These are phyloP conservation scores for Chelonia mydas DNA, from an alignment of 2,797 vertebrate species.

Conservation along the genomic window DNA sequence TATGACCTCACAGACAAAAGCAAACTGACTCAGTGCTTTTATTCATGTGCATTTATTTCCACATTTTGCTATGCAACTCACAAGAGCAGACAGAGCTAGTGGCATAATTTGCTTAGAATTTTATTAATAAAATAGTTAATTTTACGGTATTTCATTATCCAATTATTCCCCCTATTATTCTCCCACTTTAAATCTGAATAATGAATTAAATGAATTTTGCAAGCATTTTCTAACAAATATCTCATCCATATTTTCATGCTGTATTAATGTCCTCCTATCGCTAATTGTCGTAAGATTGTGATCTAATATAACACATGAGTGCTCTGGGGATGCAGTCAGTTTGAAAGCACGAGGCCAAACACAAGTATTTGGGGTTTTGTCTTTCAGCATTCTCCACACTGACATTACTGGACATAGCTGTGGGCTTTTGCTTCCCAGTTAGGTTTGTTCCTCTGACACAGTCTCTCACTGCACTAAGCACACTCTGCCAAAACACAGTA, in stretches of 20 bases:
- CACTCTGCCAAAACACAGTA: neutral
- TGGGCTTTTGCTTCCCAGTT: neutral
- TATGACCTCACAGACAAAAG: neutral
- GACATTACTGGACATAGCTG: no score
- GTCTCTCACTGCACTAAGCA: neutral
- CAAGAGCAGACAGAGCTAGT: constrained; percentile 12
- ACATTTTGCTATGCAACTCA: neutral
- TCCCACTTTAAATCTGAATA: constrained; percentile 72
- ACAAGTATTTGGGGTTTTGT: no score
- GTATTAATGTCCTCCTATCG: constrained; percentile 67
- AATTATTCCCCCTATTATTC: constrained; percentile 75
- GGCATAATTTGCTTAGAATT: neutral
- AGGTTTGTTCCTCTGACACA: neutral
- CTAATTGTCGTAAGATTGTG: constrained; percentile 67
- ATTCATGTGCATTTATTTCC: neutral
- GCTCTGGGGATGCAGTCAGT: constrained; percentile 27
- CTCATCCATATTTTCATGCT: constrained; percentile 67
- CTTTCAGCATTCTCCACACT: no score
- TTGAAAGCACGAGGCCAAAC: neutral
- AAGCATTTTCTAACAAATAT: constrained; percentile 59
- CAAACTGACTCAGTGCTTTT: neutral
- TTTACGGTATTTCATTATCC: constrained; percentile 72
- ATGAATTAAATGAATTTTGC: constrained; percentile 77
- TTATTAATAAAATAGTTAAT: constrained; percentile 70
- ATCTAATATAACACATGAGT: constrained; percentile 45